phyloP scores from a whole-genome alignment of 2,113 vertebrate species.

The Recurvirostra avosetta region DNA sequence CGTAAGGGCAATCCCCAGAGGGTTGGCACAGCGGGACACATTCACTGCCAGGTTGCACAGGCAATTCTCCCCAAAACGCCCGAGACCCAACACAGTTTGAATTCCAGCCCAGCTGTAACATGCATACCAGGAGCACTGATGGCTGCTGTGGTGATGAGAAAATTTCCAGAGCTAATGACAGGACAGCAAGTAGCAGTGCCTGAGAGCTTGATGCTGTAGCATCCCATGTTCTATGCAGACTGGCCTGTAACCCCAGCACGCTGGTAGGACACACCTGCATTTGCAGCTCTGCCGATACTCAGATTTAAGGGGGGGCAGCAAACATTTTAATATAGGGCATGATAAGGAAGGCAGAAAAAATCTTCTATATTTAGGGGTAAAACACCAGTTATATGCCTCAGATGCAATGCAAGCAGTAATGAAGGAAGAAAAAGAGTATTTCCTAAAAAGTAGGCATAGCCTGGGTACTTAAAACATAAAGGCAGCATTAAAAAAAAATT shows the following conservation, averaged over 20 bases:
- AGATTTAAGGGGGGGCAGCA: not conserved
- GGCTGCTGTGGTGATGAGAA: not conserved
- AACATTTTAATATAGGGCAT: not conserved
- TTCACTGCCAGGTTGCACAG: not conserved
- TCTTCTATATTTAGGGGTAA: not conserved
- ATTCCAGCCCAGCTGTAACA: not conserved
- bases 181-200: not conserved
- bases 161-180: not conserved
- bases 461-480: not conserved
- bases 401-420: not conserved
- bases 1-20: not conserved
- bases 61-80: not conserved
- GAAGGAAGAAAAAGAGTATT: not conserved
- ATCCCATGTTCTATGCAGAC: not conserved
- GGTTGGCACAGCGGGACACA: not conserved
- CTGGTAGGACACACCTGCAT: not conserved
- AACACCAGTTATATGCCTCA: not conserved
- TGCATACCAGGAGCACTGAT: rapidly evolving
- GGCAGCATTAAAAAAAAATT: slow-evolving; percentile 26
- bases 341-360: not conserved
- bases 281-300: not conserved
- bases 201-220: not conserved
- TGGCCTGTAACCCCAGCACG: not conserved
- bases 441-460: not conserved
- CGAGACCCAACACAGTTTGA: not conserved